These are phyloP conservation scores for Andrena minutula DNA, from an alignment of 2,888 invertebrate species.

Conservation along the genomic window DNA sequence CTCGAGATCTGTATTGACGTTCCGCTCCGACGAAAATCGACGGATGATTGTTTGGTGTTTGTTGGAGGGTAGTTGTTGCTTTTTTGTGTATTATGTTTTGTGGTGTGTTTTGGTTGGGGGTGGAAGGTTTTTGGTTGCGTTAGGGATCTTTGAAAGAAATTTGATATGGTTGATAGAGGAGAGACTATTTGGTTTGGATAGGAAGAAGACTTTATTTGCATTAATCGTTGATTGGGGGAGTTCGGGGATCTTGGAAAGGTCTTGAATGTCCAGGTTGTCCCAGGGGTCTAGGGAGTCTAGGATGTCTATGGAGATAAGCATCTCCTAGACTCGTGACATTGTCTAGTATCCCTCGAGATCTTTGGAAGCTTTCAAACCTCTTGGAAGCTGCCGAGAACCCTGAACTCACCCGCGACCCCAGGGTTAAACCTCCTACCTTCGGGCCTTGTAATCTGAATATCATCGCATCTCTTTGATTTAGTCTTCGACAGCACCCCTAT, in stretches of 20 bases:
- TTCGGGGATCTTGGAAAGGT: neutral
- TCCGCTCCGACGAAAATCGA: neutral
- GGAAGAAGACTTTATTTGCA: neutral
- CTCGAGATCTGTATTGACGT: conserved; percentile 3
- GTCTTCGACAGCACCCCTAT: neutral
- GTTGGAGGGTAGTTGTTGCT: neutral
- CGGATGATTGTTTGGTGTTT: neutral
- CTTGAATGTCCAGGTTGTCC: neutral
- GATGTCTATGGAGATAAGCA: neutral
- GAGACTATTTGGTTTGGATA: too few relatives aligned
- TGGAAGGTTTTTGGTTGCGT: too few relatives aligned
- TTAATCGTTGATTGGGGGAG: neutral
- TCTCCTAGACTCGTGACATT: neutral
- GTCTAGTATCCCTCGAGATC: neutral
- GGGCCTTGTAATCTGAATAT: neutral
- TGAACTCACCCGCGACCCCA: neutral
- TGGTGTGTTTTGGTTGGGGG: too few relatives aligned
- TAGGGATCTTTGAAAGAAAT: too few relatives aligned
- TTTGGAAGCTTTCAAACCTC: neutral
- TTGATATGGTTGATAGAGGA: too few relatives aligned
- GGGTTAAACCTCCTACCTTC: neutral
- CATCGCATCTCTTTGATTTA: neutral
- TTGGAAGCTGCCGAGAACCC: neutral
- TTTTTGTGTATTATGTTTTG: too few relatives aligned
- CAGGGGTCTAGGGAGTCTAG: neutral